phyloP scores from a whole-genome alignment of 2,888 invertebrate species.

The Orthosia cruda region DNA sequence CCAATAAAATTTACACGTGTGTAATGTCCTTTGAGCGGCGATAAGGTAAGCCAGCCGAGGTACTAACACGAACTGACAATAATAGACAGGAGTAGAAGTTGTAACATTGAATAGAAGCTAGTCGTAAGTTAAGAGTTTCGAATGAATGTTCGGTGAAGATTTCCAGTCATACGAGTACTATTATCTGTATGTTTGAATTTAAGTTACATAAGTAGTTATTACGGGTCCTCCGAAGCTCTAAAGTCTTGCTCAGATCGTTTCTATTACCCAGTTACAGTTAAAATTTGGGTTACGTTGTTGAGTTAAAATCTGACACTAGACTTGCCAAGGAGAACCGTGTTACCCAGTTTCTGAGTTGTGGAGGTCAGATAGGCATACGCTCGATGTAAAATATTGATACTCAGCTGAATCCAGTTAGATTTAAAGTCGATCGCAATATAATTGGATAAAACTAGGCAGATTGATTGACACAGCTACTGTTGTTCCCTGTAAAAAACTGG shows the following conservation, averaged over 20 bases:
- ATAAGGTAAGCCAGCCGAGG: constrained; percentile 13
- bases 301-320: too few species aligned
- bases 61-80: constrained; percentile 16
- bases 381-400: too few species aligned
- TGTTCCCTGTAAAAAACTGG: too few species aligned
- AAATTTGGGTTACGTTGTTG: too few species aligned
- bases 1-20: constrained; percentile 22
- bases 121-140: not conserved
- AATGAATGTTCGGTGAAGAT: not conserved
- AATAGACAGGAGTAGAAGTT: not conserved
- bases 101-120: not conserved
- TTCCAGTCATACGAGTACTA: not conserved
- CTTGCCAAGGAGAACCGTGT: not conserved
- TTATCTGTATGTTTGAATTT: not conserved
- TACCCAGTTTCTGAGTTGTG: not conserved
- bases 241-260: too few species aligned
- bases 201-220: too few species aligned
- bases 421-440: too few species aligned
- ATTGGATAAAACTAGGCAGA: too few species aligned
- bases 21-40: constrained; percentile 2
- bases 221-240: too few species aligned
- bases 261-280: too few species aligned
- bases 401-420: too few species aligned
- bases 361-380: not conserved
- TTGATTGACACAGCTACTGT: not conserved